These are phyloP conservation scores for Pygoscelis antarcticus DNA, from an alignment of 2,113 vertebrate species.

Conservation along the genomic window DNA sequence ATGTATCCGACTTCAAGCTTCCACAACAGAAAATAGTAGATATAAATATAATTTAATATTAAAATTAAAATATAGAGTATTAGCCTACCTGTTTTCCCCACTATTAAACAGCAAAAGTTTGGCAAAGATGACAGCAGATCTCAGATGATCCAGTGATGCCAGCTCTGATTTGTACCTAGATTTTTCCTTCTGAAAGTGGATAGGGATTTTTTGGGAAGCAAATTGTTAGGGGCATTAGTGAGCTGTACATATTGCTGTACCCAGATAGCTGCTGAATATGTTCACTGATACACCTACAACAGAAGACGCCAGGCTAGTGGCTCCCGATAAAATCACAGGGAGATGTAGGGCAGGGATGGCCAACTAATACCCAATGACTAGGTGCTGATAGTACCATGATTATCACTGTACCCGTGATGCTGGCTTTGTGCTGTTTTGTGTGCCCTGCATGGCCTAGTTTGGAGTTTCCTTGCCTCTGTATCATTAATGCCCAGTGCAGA, in stretches of 20 bases:
- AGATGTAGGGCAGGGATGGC: background rate
- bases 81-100: background rate
- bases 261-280: background rate
- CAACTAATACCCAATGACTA: background rate
- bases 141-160: background rate
- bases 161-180: background rate
- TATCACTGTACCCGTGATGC: background rate
- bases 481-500: background rate
- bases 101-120: background rate
- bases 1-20: background rate
- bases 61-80: background rate
- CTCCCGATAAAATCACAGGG: background rate
- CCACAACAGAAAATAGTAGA: background rate
- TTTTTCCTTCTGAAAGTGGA: background rate
- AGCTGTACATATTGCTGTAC: background rate
- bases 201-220: background rate
- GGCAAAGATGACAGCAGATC: background rate
- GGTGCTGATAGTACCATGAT: background rate
- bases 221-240: background rate
- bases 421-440: background rate
- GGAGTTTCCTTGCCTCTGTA: background rate
- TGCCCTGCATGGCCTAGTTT: background rate
- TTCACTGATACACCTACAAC: background rate
- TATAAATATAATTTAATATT: background rate
- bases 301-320: background rate